Conservation (phyloP, 2,113 vertebrate genomes). For the Tonatia bakeri region DNA sequence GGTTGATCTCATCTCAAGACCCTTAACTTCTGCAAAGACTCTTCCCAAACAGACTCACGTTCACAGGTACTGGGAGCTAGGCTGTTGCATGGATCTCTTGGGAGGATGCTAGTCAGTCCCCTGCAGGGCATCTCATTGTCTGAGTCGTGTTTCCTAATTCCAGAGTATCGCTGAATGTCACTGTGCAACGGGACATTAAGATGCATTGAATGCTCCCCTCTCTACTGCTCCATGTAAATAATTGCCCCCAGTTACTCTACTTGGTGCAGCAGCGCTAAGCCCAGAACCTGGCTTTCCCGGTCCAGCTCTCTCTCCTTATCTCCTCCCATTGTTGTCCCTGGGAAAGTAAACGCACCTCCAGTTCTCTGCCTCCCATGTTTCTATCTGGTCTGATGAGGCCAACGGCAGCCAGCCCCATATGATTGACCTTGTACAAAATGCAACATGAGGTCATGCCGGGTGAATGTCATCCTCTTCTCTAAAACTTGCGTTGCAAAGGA, state of each 20-base stretch:
- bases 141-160: neutral
- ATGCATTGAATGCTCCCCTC: fast-evolving
- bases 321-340: neutral
- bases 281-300: neutral
- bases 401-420: neutral
- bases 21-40: neutral
- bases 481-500: neutral
- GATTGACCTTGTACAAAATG: neutral
- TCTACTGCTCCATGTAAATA: neutral
- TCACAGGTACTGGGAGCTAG: neutral
- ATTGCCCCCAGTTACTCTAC: neutral
- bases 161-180: neutral
- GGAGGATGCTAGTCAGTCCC: neutral
- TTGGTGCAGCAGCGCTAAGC: neutral
- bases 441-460: neutral
- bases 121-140: neutral
- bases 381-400: neutral
- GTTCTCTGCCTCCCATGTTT: neutral
- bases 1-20: neutral
- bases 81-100: fast-evolving
- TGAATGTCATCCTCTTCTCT: neutral
- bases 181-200: no score
- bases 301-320: neutral
- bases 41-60: neutral
- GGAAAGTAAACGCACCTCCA: neutral